Percentiles rank a stretch among this genome's conserved stretches.
phyloP scores from a whole-genome alignment of 2,888 invertebrate genomes.

The Spodoptera picta region DNA sequence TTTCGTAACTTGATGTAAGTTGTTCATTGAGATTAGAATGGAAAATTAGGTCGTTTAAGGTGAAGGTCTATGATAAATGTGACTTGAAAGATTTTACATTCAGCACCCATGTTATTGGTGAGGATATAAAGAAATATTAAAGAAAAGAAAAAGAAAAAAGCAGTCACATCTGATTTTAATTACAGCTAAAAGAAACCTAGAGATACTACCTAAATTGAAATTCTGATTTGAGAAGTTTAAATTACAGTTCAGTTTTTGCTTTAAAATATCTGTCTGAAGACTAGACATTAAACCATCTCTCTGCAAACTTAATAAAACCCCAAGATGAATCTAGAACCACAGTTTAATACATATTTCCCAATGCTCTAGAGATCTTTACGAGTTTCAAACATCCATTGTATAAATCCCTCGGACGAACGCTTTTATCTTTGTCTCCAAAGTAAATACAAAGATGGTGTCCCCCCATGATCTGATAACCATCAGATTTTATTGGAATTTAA shows the following conservation, averaged over 20 bases:
- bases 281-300: constrained; percentile 12
- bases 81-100: too few species aligned
- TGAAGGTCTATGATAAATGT: too few species aligned
- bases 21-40: too few species aligned
- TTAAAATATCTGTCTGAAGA: constrained; percentile 5
- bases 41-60: too few species aligned
- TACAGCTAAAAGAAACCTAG: too few species aligned
- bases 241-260: neutral
- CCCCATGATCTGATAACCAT: constrained; percentile 50
- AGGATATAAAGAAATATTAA: too few species aligned
- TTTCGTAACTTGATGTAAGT: too few species aligned
- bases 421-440: constrained; percentile 75
- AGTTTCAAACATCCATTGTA: constrained; percentile 67
- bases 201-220: too few species aligned
- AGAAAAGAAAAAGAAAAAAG: too few species aligned
- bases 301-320: constrained; percentile 28
- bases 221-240: neutral
- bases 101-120: too few species aligned
- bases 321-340: constrained; percentile 51
- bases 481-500: constrained; percentile 52
- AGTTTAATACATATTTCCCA: constrained; percentile 63
- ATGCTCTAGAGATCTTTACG: constrained; percentile 58
- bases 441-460: constrained; percentile 66
- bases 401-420: constrained; percentile 68
- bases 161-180: too few species aligned